Evolutionary conservation across 2,888 invertebrate species (phyloP).

Genomic region (Calameuta idolon): DNA sequence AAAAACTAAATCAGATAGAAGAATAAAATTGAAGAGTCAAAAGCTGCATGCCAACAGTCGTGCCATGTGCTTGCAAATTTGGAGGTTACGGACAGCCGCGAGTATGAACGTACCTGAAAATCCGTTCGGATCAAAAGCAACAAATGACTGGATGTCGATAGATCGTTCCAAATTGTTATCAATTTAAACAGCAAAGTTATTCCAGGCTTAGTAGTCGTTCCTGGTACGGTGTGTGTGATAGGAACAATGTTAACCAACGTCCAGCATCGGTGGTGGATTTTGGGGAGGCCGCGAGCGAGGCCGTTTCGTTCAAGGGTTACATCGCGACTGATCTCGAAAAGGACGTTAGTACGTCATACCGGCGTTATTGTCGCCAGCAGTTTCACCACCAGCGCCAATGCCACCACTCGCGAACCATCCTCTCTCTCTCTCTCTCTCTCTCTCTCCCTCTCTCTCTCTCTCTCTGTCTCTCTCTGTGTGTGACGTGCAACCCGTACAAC

Average conservation of each 20-base stretch:
- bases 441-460: no score
- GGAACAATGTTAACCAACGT: slow-evolving; percentile 41
- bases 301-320: slow-evolving; percentile 63
- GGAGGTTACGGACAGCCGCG: background rate
- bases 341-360: slow-evolving; percentile 12
- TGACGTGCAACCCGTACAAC: background rate
- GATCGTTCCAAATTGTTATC: background rate
- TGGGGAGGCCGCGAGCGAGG: slow-evolving; percentile 59
- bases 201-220: background rate
- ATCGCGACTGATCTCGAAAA: slow-evolving; percentile 62
- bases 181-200: background rate
- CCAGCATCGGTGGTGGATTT: slow-evolving; percentile 54
- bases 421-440: background rate
- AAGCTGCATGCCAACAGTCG: background rate
- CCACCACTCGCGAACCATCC: background rate
- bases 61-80: background rate
- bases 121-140: background rate
- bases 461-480: no score
- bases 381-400: background rate
- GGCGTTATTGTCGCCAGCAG: background rate
- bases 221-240: background rate
- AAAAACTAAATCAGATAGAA: background rate
- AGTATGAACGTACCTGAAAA: background rate
- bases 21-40: background rate
- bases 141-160: background rate